A percentile compares a stretch with the other conserved stretches of the same genome.
Conservation (phyloP, 2,888 invertebrate genomes). For the Bursaphelenchus okinawaensis region DNA sequence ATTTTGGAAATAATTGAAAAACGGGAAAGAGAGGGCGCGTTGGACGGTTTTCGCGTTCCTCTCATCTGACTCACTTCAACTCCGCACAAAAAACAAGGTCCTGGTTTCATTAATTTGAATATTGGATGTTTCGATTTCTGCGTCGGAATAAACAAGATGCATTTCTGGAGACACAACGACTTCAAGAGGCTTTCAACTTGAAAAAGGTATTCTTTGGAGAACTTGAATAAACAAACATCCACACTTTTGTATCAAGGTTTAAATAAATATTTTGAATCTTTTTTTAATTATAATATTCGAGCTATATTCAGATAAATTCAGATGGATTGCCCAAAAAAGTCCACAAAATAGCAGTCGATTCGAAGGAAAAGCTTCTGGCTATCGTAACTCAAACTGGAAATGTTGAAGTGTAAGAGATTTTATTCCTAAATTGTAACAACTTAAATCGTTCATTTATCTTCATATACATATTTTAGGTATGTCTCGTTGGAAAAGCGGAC, state of each 20-base stretch:
- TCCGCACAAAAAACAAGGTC: not conserved
- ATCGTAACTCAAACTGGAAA: conserved; percentile 28
- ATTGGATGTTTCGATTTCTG: not conserved
- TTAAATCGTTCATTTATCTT: not conserved
- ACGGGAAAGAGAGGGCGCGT: not conserved
- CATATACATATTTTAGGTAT: not conserved
- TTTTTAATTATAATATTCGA: not conserved
- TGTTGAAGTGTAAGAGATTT: conserved; percentile 23
- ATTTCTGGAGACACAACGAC: not conserved
- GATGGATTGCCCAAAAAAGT: conserved; percentile 32
- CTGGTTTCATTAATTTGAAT: not conserved
- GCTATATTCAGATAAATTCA: conserved; percentile 14
- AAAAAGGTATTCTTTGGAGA: too few relatives aligned
- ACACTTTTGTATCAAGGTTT: too few relatives aligned
- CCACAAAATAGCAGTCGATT: conserved; percentile 28
- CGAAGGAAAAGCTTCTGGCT: conserved; percentile 23
- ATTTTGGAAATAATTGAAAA: too few relatives aligned
- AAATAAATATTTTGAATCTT: not conserved
- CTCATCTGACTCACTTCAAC: not conserved
- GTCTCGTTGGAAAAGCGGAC: conserved; percentile 6
- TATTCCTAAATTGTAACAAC: too few relatives aligned
- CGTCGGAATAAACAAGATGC: not conserved
- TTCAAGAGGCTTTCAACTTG: not conserved
- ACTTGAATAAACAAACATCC: too few relatives aligned
- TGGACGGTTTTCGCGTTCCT: not conserved